Evolutionary conservation across 1,140 invertebrate genomes (phyloP).

Genomic region (Xylocopa sonorina): DNA sequence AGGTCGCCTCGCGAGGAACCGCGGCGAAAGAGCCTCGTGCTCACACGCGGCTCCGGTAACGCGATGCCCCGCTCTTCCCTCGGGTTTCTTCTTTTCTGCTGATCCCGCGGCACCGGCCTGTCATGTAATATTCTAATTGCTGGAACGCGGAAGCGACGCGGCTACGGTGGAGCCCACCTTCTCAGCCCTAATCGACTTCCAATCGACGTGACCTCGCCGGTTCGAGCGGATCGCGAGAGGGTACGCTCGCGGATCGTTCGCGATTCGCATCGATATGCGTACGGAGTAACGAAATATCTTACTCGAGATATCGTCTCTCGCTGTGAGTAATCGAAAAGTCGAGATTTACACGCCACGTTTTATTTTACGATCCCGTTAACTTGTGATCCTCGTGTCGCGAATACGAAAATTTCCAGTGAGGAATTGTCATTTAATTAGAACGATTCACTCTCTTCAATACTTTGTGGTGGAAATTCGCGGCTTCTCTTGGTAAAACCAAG

Average conservation of each 20-base stretch:
- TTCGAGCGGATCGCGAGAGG: neutral
- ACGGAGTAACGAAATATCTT: no score
- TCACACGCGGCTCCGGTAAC: conserved; percentile 29
- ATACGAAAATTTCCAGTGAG: no score
- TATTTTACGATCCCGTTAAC: no score
- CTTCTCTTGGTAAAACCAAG: no score
- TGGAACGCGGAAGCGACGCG: conserved; percentile 50
- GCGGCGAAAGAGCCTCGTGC: conserved; percentile 7
- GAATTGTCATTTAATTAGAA: no score
- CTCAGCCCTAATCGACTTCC: conserved; percentile 22
- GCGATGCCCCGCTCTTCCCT: conserved; percentile 15
- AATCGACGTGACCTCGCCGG: neutral
- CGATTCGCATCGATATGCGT: neutral
- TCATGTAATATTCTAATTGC: conserved; percentile 47
- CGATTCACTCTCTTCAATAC: no score
- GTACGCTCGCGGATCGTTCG: neutral
- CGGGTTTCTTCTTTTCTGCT: conserved; percentile 44
- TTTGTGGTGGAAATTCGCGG: no score
- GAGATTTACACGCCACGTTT: no score
- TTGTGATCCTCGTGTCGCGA: no score
- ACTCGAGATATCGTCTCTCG: no score
- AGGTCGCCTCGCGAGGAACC: conserved; percentile 34
- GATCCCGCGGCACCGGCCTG: conserved; percentile 16
- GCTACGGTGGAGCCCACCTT: no score
- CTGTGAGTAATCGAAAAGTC: no score